Evolutionary conservation across 2,797 vertebrate species (phyloP).

Genomic region (Schizopygopsis malacanthus): DNA sequence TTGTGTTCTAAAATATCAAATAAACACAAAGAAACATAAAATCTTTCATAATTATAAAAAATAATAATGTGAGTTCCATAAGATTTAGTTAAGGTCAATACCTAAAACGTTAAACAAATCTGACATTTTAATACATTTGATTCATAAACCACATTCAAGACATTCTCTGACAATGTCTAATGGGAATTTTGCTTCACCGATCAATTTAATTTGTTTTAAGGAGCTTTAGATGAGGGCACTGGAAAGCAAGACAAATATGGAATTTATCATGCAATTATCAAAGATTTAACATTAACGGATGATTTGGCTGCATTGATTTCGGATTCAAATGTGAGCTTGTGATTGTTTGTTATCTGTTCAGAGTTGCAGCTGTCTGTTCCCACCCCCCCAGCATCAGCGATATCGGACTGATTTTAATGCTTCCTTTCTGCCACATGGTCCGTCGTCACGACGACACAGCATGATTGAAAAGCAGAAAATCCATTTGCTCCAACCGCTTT

Average conservation of each 20-base stretch:
- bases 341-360: constrained; percentile 25
- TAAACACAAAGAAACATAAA: background rate
- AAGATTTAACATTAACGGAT: background rate
- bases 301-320: constrained; percentile 4
- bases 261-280: background rate
- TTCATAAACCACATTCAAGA: background rate
- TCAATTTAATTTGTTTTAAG: background rate
- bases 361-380: constrained; percentile 31
- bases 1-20: background rate
- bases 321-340: constrained; percentile 24
- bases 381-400: constrained; percentile 13
- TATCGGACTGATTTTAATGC: constrained; percentile 37
- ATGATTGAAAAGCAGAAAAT: constrained; percentile 60
- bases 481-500: constrained; percentile 63
- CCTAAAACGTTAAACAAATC: background rate
- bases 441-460: constrained; percentile 52
- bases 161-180: background rate
- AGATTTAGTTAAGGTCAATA: background rate
- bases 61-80: too few relatives aligned
- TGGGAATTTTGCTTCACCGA: background rate
- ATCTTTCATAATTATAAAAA: background rate
- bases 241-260: background rate
- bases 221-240: background rate
- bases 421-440: constrained; percentile 50
- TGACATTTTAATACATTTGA: background rate